Percentiles rank a stretch among this genome's conserved stretches.
Evolutionary conservation across 2,113 vertebrate genomes (phyloP).

Genomic region (Macquaria ambigua): DNA sequence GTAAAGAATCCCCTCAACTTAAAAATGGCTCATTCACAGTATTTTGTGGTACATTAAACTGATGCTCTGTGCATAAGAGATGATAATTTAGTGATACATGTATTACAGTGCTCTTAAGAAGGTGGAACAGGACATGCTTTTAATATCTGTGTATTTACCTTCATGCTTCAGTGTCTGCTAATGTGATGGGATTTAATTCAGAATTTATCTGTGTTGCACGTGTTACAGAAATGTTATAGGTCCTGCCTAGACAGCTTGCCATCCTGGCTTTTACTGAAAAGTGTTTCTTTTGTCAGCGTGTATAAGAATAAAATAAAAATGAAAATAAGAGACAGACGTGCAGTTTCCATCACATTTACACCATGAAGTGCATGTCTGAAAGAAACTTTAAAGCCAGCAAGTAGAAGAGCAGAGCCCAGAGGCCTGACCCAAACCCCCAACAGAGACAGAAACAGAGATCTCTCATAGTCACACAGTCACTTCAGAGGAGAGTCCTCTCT

Average conservation of each 20-base stretch:
- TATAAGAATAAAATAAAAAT: too few relatives aligned
- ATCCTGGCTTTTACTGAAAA: background rate
- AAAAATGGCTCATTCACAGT: background rate
- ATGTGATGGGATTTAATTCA: background rate
- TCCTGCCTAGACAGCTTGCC: background rate
- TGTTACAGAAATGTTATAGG: background rate
- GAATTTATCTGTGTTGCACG: background rate
- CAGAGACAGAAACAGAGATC: constrained; percentile 57
- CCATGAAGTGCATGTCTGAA: constrained; percentile 11
- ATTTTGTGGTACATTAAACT: background rate
- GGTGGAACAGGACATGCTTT: background rate
- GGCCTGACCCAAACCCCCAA: constrained; percentile 51
- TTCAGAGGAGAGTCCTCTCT: constrained; percentile 39
- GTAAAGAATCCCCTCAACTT: background rate
- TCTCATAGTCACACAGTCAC: constrained; percentile 58
- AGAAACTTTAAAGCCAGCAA: constrained; percentile 34
- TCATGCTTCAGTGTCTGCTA: background rate
- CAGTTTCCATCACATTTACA: background rate
- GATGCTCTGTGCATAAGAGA: background rate
- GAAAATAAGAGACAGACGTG: background rate
- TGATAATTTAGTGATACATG: background rate
- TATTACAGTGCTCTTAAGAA: background rate
- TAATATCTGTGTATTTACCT: background rate
- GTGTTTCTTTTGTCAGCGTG: background rate
- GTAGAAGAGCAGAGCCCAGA: constrained; percentile 43